Base-by-base conservation (phyloP, 53 echinoderm and acorn worm species). In the Arbacia lixula region DNA sequence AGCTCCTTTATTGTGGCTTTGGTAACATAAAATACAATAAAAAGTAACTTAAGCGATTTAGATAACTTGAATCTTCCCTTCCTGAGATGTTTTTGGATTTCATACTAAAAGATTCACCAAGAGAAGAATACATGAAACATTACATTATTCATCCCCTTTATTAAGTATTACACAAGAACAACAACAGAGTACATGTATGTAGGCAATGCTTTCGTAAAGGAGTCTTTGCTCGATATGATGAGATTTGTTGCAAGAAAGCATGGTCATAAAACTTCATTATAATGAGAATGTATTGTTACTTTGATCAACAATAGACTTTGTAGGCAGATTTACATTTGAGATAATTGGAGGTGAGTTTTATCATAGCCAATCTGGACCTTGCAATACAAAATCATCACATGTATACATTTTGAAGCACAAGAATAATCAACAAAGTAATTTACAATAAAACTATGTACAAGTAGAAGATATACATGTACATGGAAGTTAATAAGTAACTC, bases 91-190 rank as follows among this genome's bases (percentile, higher is more conserved):
- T 60, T 60, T 60, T 60, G 60, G 60, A 60, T 60, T 60, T 60
- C 60, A 60, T 60, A 60, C 60, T 60, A 25, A 60, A 60, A 26
- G 60, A n/a, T 60, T 60, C 60, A 60, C 31, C 60, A 60, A 4
- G 60, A 60, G 60, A 60, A 60, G 60, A 60, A 60, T 60, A 60
- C 60, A 60, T 60, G 60, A 60, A 60, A 60, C 60, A 60, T 60
- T 60, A 60, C 60, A 60, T 60, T 60, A 60, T 60, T 60, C 60
- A 60, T 60, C 60, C 60, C 60, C 60, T 29, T 60, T 60, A 60
- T n/a, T n/a, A n/a, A n/a, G n/a, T n/a, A n/a, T n/a, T 60, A 60
- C 60, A 60, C 60, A 60, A 60, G 12, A 60, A 60, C 12, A 60
- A 60, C 60, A 60, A 60, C 60, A 60, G 60, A 60, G 60, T 60